Conservation (phyloP, 2,888 invertebrate species). For the Clepsis dumicolana region DNA sequence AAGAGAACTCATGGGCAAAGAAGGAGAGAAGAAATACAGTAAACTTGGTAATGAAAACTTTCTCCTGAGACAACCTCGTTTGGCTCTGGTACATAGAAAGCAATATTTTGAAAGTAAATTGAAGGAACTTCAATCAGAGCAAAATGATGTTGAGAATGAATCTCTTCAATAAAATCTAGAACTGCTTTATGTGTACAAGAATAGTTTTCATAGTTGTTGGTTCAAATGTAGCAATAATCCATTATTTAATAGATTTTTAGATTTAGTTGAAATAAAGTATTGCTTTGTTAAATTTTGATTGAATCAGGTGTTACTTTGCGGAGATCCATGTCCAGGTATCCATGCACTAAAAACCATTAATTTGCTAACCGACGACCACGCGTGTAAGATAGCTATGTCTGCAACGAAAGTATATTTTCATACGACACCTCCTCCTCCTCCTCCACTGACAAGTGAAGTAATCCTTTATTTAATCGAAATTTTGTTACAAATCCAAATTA, state of each 20-base stretch:
- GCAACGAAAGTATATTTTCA: too few relatives aligned
- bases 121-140: constrained; percentile 58
- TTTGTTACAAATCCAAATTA: too few relatives aligned
- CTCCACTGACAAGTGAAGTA: too few relatives aligned
- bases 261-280: neutral
- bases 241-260: neutral
- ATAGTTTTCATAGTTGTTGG: neutral
- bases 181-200: neutral
- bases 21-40: constrained; percentile 88
- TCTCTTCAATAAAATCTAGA: constrained; percentile 10
- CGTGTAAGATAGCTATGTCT: too few relatives aligned
- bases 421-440: too few relatives aligned
- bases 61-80: constrained; percentile 87
- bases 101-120: constrained; percentile 87
- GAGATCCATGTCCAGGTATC: too few relatives aligned
- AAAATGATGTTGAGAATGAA: constrained; percentile 38
- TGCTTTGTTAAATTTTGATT: neutral
- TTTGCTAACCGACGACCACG: too few relatives aligned
- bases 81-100: constrained; percentile 89
- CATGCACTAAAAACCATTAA: too few relatives aligned
- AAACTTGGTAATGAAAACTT: constrained; percentile 90
- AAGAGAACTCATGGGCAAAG: constrained; percentile 87
- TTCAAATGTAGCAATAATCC: neutral
- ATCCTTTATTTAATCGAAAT: too few relatives aligned
- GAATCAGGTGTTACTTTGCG: too few relatives aligned